Evolutionary conservation across 2,888 invertebrate genomes (phyloP).

Genomic region (Heterodera filipjevi): DNA sequence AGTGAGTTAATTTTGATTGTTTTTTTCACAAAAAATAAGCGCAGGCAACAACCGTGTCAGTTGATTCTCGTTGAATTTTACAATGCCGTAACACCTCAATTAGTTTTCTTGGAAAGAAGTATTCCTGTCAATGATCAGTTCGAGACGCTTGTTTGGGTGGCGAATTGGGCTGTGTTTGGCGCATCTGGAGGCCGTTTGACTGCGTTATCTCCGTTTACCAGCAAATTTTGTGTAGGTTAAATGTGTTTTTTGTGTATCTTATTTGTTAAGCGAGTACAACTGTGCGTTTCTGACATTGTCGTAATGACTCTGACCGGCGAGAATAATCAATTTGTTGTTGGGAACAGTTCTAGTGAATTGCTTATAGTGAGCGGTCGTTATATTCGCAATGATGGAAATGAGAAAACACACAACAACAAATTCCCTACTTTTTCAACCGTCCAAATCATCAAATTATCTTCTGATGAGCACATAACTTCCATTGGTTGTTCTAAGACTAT

Average conservation of each 20-base stretch:
- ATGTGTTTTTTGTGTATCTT: slow-evolving; percentile 3
- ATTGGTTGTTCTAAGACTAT: background rate
- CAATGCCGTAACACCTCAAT: slow-evolving; percentile 40
- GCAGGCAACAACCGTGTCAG: background rate
- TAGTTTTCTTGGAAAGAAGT: slow-evolving; percentile 38
- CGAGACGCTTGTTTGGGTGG: slow-evolving; percentile 43
- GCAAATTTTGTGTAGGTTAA: slow-evolving; percentile 32
- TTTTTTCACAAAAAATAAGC: background rate
- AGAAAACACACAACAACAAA: background rate
- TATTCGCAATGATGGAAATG: slow-evolving; percentile 5
- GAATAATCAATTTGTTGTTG: slow-evolving; percentile 33
- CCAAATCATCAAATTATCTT: slow-evolving; percentile 13
- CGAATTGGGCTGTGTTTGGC: slow-evolving; percentile 29
- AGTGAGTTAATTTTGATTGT: background rate
- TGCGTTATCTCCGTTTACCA: slow-evolving; percentile 43
- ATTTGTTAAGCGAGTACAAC: slow-evolving; percentile 48
- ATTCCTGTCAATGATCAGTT: slow-evolving; percentile 34
- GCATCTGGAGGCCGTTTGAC: slow-evolving; percentile 42
- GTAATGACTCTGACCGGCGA: slow-evolving; percentile 28
- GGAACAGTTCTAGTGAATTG: slow-evolving; percentile 42
- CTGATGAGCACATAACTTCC: slow-evolving; percentile 17
- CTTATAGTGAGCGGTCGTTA: slow-evolving; percentile 28
- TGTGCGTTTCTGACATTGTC: slow-evolving; percentile 53
- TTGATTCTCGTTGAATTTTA: slow-evolving; percentile 42
- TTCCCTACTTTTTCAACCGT: slow-evolving; percentile 25